Conservation (phyloP, 1,140 invertebrate species). For the Drosophila quadrilineata region DNA sequence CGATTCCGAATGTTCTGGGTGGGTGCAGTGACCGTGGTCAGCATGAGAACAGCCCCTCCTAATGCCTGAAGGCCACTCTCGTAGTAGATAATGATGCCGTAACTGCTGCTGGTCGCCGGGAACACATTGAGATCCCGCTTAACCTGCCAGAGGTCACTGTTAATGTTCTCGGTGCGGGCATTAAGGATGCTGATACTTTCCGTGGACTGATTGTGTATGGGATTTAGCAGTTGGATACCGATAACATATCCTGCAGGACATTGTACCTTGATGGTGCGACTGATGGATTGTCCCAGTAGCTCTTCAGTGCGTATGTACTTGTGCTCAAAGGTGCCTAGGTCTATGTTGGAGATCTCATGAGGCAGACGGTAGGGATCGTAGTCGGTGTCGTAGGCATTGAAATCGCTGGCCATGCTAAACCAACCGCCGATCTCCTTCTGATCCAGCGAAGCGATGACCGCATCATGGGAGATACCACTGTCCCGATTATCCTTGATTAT, state of each 20-base stretch:
- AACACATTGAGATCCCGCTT: conserved; percentile 92
- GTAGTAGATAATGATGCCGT: conserved; percentile 91
- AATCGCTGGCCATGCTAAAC: conserved; percentile 88
- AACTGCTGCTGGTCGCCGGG: conserved; percentile 92
- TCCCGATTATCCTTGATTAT: conserved; percentile 91
- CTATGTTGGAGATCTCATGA: conserved; percentile 83
- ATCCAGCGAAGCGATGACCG: conserved; percentile 90
- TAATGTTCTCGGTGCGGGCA: conserved; percentile 84
- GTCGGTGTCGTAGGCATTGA: conserved; percentile 85
- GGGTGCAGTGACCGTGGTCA: conserved; percentile 89
- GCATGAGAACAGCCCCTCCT: conserved; percentile 90
- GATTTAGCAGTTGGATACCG: conserved; percentile 92
- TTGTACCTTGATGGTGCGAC: conserved; percentile 84
- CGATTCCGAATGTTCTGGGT: conserved; percentile 86
- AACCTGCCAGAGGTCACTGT: conserved; percentile 88
- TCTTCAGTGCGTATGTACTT: conserved; percentile 89
- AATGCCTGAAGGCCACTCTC: conserved; percentile 89
- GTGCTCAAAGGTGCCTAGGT: conserved; percentile 87
- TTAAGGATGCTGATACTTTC: conserved; percentile 91
- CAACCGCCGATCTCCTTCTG: conserved; percentile 96
- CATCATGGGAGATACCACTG: conserved; percentile 96
- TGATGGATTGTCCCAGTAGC: conserved; percentile 83
- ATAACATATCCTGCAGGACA: conserved; percentile 89
- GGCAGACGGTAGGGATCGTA: conserved; percentile 88
- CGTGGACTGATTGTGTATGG: conserved; percentile 92